phyloP scores from a whole-genome alignment of 2,113 vertebrate species.

The Poeciliopsis prolifica region DNA sequence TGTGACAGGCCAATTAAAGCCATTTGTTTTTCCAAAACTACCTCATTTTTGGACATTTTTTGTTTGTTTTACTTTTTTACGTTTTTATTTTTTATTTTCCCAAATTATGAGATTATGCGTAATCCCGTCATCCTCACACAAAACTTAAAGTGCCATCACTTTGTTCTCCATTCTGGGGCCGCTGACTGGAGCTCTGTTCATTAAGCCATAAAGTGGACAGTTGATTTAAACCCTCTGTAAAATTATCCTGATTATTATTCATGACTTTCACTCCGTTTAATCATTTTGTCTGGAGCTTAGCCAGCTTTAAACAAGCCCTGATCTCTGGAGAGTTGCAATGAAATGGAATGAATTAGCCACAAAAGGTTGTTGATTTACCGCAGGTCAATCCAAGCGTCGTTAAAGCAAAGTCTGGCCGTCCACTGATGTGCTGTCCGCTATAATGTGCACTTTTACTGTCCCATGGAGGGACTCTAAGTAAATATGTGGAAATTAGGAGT shows the following conservation, averaged over 20 bases:
- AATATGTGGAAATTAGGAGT: no score
- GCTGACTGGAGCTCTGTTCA: neutral
- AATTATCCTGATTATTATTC: neutral
- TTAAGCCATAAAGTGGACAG: neutral
- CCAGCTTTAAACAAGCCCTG: neutral
- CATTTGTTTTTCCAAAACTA: no score
- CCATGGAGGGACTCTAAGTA: no score
- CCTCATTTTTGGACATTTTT: no score
- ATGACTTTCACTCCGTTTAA: neutral
- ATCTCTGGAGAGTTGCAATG: neutral
- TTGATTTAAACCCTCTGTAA: neutral
- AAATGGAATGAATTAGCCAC: neutral
- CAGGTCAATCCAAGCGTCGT: neutral
- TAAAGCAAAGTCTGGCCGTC: neutral
- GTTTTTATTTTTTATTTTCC: no score
- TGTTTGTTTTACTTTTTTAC: no score
- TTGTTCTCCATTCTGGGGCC: neutral
- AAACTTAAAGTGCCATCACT: neutral
- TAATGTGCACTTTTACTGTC: neutral
- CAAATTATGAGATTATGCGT: neutral
- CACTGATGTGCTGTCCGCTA: neutral
- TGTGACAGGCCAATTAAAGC: no score
- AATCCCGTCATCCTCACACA: neutral
- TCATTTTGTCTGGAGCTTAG: neutral
- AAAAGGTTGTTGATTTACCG: neutral